Evolutionary conservation across 2,888 invertebrate species (phyloP).

Genomic region (Hipparchia semele): DNA sequence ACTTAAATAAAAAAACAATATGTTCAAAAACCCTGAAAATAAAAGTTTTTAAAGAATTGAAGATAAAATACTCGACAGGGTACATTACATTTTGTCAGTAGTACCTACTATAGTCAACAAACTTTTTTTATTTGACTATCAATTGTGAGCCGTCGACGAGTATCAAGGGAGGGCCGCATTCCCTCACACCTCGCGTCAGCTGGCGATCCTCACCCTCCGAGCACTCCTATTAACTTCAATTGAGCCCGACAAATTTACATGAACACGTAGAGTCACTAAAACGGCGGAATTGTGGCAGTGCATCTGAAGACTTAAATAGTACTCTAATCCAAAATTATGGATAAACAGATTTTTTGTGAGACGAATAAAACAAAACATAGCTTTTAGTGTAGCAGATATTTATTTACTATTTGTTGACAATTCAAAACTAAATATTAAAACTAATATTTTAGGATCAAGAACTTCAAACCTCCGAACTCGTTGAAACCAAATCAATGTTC

Average conservation of each 20-base stretch:
- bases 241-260: conserved; percentile 83
- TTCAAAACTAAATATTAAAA: too few relatives aligned
- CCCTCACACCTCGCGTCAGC: conserved; percentile 82
- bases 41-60: not conserved
- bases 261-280: conserved; percentile 56
- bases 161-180: conserved; percentile 70
- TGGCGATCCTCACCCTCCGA: conserved; percentile 77
- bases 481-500: too few relatives aligned
- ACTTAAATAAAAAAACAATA: too few relatives aligned
- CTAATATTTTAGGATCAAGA: too few relatives aligned
- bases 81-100: conserved; percentile 10
- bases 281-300: conserved; percentile 40
- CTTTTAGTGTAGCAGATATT: too few relatives aligned
- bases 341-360: too few relatives aligned
- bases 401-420: too few relatives aligned
- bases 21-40: not conserved
- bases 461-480: too few relatives aligned
- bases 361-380: too few relatives aligned
- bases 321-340: not conserved
- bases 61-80: not conserved
- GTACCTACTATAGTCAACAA: conserved; percentile 43
- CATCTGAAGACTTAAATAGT: not conserved
- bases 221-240: conserved; percentile 81
- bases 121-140: conserved; percentile 69
- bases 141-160: conserved; percentile 66